Evolutionary conservation across 2,797 vertebrate genomes (phyloP).

Genomic region (Heliangelus exortis): DNA sequence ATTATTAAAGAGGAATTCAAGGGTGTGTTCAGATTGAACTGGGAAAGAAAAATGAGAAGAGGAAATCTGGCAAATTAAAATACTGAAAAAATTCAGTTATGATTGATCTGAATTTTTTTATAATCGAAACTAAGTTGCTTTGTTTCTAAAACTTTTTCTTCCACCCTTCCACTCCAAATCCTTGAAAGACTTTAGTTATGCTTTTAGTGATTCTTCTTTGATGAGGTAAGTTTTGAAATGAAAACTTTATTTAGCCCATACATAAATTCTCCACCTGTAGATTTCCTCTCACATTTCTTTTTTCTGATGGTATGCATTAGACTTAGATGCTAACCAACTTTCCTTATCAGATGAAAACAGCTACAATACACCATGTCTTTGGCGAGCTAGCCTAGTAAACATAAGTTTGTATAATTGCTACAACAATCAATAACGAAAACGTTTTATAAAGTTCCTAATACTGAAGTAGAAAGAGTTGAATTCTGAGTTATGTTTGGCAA

Average conservation of each 20-base stretch:
- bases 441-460: background rate
- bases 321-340: background rate
- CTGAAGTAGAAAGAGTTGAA: background rate
- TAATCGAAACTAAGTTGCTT: background rate
- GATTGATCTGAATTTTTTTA: background rate
- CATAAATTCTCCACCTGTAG: background rate
- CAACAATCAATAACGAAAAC: background rate
- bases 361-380: background rate
- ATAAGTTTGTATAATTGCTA: background rate
- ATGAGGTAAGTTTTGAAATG: background rate
- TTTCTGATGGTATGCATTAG: background rate
- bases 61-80: background rate
- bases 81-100: background rate
- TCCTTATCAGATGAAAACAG: background rate
- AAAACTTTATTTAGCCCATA: background rate
- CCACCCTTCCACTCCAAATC: fast-evolving
- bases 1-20: background rate
- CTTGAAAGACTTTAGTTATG: background rate
- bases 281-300: background rate
- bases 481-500: background rate
- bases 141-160: background rate
- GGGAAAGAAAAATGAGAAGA: background rate
- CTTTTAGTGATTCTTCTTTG: background rate
- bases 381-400: background rate
- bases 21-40: background rate